phyloP scores from a whole-genome alignment of 2,113 vertebrate genomes.

The Platichthys stellatus region DNA sequence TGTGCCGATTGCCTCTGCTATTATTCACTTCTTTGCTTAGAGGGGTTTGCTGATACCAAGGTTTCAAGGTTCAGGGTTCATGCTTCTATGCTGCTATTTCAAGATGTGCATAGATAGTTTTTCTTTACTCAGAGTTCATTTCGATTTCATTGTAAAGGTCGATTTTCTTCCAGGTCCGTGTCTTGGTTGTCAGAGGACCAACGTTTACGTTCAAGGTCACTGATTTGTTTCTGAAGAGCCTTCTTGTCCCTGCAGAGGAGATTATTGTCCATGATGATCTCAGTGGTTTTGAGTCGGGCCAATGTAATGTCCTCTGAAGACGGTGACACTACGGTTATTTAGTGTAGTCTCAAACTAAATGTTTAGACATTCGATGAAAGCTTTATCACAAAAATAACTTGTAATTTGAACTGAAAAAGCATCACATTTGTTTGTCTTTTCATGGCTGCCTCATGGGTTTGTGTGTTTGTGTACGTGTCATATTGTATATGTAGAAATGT shows the following conservation, averaged over 20 bases:
- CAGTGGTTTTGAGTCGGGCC: neutral
- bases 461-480: slow-evolving; percentile 7
- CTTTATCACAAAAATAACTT: too few relatives aligned
- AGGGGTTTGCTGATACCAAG: neutral
- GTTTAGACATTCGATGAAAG: too few relatives aligned
- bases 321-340: too few relatives aligned
- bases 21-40: neutral
- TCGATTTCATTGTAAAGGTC: slow-evolving; percentile 1
- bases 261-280: neutral
- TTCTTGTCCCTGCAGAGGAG: neutral
- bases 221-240: neutral
- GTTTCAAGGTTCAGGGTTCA: neutral
- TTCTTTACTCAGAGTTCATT: too few relatives aligned
- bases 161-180: neutral
- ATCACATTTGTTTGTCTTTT: slow-evolving; percentile 42
- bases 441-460: slow-evolving; percentile 16
- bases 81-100: too few relatives aligned
- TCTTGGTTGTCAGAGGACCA: neutral
- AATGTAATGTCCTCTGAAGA: too few relatives aligned
- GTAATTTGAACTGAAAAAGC: neutral
- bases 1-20: neutral
- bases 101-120: neutral
- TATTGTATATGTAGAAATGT: neutral
- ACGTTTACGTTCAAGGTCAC: neutral
- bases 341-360: too few relatives aligned